Evolutionary conservation across 2,113 vertebrate genomes (phyloP), one percentile per base, ranked within the genome.

Genomic region (Erythrocercus mccallii): DNA sequence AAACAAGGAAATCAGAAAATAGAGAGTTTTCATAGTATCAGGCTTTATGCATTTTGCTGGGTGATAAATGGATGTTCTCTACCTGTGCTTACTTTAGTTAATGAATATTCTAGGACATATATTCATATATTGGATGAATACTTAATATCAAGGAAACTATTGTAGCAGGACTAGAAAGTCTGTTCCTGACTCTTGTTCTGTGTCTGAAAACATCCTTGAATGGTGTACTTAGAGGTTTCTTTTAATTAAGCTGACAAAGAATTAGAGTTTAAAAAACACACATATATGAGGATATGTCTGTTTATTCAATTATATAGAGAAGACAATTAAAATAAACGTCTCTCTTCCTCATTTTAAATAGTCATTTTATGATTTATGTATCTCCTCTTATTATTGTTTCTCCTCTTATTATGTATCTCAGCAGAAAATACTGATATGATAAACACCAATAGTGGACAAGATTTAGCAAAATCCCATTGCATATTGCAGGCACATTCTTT

Each of bases 1-100:
- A 94, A 94, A 95, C 22, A 80, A 95, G 79, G 56, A 96, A 96
- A 94, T 88, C 72, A 78, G 80, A 76, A 94, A 93, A 93, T 57
- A 92, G 53, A 64, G 31, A 69, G 58, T 72, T 82, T 85, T 89
- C 54, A 62, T 82, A 85, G 86, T 91, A 90, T 92, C 76, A 84
- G 87, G 56, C 64, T 95, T 93, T 94, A 86, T 77, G 54, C 53
- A 73, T 90, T 95, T 94, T 57, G 7, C 30, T 74, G 54, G 62
- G 65, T 82, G 62, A 85, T 92, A 96, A 95, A 95, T 85, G 86
- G 73, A 81, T 94, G 44, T 89, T 86, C 86, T 87, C 69, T 92
- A 60, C 24, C 40, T 84, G 48, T 87, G 89, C 74, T 97, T 95
- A 87, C 91, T 87, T 92, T 95, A 87, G n/a, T 58, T 84, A 95